A percentile compares a stretch with the other conserved stretches of the same genome.
Conservation (phyloP, 2,113 vertebrate species). For the Fulmarus glacialis region DNA sequence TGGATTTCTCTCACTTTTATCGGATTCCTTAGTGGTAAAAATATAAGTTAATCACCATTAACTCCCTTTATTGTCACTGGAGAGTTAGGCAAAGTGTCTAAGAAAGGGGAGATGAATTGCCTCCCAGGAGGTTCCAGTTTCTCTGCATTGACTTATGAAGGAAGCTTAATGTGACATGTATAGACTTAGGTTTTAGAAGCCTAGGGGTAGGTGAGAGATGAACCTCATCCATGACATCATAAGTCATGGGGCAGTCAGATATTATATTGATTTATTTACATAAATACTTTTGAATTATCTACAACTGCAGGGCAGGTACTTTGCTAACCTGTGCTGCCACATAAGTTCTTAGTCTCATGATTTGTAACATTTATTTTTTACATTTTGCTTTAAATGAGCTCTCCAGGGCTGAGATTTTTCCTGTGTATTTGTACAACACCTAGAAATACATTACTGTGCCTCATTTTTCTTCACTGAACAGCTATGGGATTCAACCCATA, state of each 20-base stretch:
- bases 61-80: not conserved
- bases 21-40: not conserved
- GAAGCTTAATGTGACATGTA: not conserved
- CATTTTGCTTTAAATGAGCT: not conserved
- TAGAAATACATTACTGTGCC: not conserved
- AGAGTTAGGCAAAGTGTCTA: not conserved
- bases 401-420: not conserved
- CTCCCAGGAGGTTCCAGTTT: not conserved
- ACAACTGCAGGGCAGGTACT: not conserved
- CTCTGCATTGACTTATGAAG: not conserved
- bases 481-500: not conserved
- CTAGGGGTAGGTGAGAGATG: not conserved
- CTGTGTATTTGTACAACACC: not conserved
- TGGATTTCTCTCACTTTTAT: not conserved
- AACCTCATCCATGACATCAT: not conserved
- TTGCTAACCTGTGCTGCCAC: not conserved
- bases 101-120: not conserved
- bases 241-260: not conserved
- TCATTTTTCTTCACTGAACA: not conserved
- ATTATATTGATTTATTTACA: slow-evolving; percentile 1
- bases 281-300: not conserved
- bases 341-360: not conserved
- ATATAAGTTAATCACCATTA: not conserved
- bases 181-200: not conserved
- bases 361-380: not conserved